phyloP scores from a whole-genome alignment of 2,888 invertebrate genomes.

The Phortica okadai region DNA sequence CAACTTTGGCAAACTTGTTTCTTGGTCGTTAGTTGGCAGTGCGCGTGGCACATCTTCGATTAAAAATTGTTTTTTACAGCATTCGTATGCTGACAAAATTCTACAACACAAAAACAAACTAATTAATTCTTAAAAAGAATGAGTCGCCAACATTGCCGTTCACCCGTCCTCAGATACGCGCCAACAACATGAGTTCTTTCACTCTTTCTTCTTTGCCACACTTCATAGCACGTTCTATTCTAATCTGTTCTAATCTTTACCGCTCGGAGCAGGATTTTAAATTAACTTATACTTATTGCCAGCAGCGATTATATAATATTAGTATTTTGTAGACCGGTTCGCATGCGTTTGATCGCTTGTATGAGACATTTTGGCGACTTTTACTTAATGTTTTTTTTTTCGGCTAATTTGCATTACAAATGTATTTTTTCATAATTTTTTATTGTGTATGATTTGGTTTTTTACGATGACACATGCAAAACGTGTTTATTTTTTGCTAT shows the following conservation, averaged over 20 bases:
- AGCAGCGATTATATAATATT: slow-evolving; percentile 11
- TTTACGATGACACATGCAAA: background rate
- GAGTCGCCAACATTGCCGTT: background rate
- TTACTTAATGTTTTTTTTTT: background rate
- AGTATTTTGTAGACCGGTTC: background rate
- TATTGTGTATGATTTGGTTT: slow-evolving; percentile 3
- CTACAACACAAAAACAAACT: background rate
- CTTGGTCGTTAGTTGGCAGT: background rate
- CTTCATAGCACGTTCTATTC: background rate
- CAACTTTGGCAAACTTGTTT: background rate
- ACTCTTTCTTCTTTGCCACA: background rate
- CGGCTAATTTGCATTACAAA: slow-evolving; percentile 20
- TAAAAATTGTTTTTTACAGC: background rate
- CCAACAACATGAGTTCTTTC: background rate
- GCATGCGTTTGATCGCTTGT: background rate
- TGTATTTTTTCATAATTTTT: background rate
- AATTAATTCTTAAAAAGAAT: background rate
- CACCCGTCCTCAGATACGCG: background rate
- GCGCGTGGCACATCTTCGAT: background rate
- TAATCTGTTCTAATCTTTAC: background rate
- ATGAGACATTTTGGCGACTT: slow-evolving; percentile 27
- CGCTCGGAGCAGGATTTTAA: background rate
- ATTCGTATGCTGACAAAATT: background rate
- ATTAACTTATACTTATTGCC: background rate
- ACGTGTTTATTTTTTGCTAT: background rate